Evolutionary conservation across 1,140 invertebrate genomes (phyloP).

Genomic region (Lordiphosa stackelbergi): DNA sequence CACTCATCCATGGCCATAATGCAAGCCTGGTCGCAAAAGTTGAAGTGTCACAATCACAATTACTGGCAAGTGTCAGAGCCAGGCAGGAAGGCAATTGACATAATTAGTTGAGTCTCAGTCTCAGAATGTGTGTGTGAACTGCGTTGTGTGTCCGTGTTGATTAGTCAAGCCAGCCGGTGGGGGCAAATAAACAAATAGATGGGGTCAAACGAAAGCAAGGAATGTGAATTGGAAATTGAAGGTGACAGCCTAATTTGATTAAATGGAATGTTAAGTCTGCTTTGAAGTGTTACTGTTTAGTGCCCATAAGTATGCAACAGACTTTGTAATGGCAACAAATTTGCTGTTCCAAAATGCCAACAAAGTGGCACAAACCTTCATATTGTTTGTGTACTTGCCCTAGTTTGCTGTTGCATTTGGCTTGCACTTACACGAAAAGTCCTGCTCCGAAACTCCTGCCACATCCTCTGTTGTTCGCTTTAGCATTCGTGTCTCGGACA

Average conservation of each 20-base stretch:
- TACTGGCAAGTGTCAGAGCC: constrained; percentile 36
- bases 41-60: constrained; percentile 36
- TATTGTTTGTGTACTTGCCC: neutral
- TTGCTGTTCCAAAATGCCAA: too few relatives aligned
- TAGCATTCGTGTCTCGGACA: constrained; percentile 66
- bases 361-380: too few relatives aligned
- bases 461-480: constrained; percentile 20
- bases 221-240: too few relatives aligned
- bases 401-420: constrained; percentile 26
- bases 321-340: constrained; percentile 14
- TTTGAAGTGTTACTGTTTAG: neutral
- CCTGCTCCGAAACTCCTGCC: neutral
- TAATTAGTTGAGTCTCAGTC: constrained; percentile 43
- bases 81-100: constrained; percentile 49
- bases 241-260: too few relatives aligned
- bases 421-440: too few relatives aligned
- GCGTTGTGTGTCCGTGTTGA: constrained; percentile 8
- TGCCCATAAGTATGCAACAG: constrained; percentile 55
- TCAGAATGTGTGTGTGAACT: constrained; percentile 8
- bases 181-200: constrained; percentile 1
- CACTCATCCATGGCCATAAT: constrained; percentile 26
- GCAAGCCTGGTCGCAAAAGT: constrained; percentile 14
- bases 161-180: constrained; percentile 16
- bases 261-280: too few relatives aligned
- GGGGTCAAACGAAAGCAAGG: neutral